Conservation (phyloP, 2,113 vertebrate species). For the Albula glossodonta region DNA sequence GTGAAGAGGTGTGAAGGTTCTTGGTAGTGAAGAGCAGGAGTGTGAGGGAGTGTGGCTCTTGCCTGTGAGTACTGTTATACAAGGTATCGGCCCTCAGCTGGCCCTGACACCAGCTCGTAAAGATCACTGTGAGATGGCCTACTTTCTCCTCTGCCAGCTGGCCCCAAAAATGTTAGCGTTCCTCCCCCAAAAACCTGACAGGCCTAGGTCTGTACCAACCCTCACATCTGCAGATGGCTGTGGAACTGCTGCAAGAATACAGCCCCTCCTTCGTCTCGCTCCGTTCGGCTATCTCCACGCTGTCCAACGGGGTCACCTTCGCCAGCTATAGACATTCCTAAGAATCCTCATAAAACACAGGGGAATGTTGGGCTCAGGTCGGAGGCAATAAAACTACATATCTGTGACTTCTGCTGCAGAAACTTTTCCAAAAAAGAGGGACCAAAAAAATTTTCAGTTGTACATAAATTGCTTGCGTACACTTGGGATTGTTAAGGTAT, state of each 20-base stretch:
- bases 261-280: not conserved
- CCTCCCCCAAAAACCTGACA: constrained; percentile 5
- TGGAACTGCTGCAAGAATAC: not conserved
- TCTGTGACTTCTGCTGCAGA: not conserved
- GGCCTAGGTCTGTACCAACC: not conserved
- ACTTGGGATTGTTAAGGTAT: not conserved
- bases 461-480: not conserved
- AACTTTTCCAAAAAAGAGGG: not conserved
- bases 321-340: not conserved
- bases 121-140: constrained; percentile 35
- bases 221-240: not conserved
- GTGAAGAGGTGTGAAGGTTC: too few species aligned
- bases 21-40: too few species aligned
- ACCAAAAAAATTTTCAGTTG: not conserved
- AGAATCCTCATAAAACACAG: not conserved
- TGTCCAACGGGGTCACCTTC: not conserved
- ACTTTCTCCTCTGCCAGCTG: constrained; percentile 72
- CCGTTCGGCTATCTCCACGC: not conserved
- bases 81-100: constrained; percentile 68
- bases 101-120: constrained; percentile 55
- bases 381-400: not conserved
- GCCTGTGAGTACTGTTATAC: not conserved
- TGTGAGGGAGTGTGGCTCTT: not conserved
- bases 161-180: constrained; percentile 72
- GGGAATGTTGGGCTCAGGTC: not conserved